phyloP scores from a whole-genome alignment of 2,113 vertebrate genomes.

The Pseudorhombus dupliciocellatus region DNA sequence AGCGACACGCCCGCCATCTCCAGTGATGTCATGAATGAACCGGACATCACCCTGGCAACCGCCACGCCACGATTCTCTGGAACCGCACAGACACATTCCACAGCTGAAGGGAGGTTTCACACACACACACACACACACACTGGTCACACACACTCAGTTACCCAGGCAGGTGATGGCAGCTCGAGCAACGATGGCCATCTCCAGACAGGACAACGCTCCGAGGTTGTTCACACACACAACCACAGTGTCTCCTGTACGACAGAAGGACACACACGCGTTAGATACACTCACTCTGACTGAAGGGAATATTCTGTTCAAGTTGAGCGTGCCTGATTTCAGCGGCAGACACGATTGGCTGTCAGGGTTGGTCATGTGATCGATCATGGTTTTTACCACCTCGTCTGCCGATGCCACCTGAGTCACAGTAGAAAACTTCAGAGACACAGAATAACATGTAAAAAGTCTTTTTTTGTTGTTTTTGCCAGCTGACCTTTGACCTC shows the following conservation, averaged over 20 bases:
- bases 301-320: background rate
- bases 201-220: slow-evolving; percentile 91
- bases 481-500: slow-evolving; percentile 82
- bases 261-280: background rate
- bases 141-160: slow-evolving; percentile 74
- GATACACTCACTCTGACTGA: background rate
- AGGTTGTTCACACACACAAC: slow-evolving; percentile 94
- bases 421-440: background rate
- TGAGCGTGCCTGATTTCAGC: slow-evolving; percentile 78
- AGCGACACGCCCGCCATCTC: slow-evolving; percentile 95
- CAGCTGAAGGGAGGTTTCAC: background rate
- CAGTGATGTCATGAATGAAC: slow-evolving; percentile 93
- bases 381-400: slow-evolving; percentile 86
- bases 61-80: slow-evolving; percentile 82
- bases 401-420: slow-evolving; percentile 83
- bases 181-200: slow-evolving; percentile 87
- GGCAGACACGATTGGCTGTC: slow-evolving; percentile 84
- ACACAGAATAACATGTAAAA: background rate
- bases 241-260: slow-evolving; percentile 82
- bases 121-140: background rate
- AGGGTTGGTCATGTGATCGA: slow-evolving; percentile 89
- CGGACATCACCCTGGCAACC: slow-evolving; percentile 86
- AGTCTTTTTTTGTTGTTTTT: too few relatives aligned
- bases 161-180: slow-evolving; percentile 83
- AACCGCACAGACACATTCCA: slow-evolving; percentile 7